Conservation (phyloP, 1,140 invertebrate genomes). For the Lithobius niger region DNA sequence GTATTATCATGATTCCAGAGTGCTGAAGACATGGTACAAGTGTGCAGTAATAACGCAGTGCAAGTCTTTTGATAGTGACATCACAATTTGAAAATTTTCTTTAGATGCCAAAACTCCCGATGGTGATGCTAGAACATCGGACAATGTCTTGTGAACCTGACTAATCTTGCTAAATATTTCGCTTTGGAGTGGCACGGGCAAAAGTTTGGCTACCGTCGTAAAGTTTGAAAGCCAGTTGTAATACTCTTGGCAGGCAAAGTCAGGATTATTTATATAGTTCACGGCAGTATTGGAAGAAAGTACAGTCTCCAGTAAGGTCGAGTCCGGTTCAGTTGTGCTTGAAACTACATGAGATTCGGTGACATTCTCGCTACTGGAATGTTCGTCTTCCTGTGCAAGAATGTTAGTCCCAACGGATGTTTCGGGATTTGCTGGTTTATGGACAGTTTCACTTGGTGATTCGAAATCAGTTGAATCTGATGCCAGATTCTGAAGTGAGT, state of each 20-base stretch:
- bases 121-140: not conserved
- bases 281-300: not conserved
- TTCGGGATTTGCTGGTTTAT: not conserved
- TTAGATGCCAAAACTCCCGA: not conserved
- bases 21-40: not conserved
- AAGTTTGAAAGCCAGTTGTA: conserved; percentile 6
- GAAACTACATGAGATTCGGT: not conserved
- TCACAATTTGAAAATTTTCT: not conserved
- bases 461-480: too few species aligned
- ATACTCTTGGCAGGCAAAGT: not conserved
- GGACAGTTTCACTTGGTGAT: too few species aligned
- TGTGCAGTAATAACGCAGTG: not conserved
- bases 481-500: too few species aligned
- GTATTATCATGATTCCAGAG: too few species aligned
- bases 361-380: not conserved
- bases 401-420: not conserved
- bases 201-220: not conserved
- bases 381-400: not conserved
- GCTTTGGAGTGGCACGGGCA: not conserved
- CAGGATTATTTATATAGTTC: conserved; percentile 1
- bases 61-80: not conserved
- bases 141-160: not conserved
- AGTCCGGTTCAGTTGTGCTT: not conserved
- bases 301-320: not conserved
- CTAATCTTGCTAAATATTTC: conserved; percentile 1